Percentiles rank a stretch among this genome's conserved stretches.
These are phyloP conservation scores for Danio aesculapii DNA, from an alignment of 2,797 vertebrate species.

Conservation along the genomic window DNA sequence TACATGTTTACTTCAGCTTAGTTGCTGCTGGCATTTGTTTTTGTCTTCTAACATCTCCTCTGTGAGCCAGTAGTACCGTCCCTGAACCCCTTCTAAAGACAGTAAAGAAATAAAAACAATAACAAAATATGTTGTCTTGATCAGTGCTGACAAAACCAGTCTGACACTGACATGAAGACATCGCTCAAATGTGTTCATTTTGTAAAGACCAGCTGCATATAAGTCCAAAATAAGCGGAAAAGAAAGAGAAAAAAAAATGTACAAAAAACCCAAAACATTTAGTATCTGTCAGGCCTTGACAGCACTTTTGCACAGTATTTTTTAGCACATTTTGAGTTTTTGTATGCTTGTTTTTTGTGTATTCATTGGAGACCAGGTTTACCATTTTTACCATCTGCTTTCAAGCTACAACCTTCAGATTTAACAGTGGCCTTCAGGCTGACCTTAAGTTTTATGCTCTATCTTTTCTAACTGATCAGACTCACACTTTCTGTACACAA, in stretches of 20 bases:
- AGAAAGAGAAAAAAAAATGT: too few species aligned
- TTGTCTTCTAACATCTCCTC: constrained; percentile 12
- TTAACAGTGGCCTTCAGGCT: too few species aligned
- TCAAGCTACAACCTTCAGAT: too few species aligned
- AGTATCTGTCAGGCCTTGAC: background rate
- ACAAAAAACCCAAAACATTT: background rate
- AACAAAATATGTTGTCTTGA: background rate
- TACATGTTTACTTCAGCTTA: background rate
- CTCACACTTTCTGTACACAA: too few species aligned
- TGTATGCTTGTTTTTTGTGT: too few species aligned
- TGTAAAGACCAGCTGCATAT: constrained; percentile 8
- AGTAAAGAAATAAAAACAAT: background rate
- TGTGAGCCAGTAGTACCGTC: background rate
- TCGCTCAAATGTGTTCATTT: constrained; percentile 9
- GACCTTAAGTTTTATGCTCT: too few species aligned
- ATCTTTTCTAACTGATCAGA: too few species aligned
- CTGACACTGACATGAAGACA: constrained; percentile 29
- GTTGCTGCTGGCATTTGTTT: background rate
- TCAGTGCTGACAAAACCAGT: constrained; percentile 22
- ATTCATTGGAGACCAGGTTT: too few species aligned
- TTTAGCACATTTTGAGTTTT: too few species aligned
- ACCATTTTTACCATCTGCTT: too few species aligned
- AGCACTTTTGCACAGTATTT: background rate
- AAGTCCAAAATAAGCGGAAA: background rate
- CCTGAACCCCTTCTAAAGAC: constrained; percentile 1